Percentiles rank a stretch among this genome's conserved stretches.
These are phyloP conservation scores for Saimiri boliviensis DNA, from an alignment of 2,113 vertebrate genomes.

Conservation along the genomic window DNA sequence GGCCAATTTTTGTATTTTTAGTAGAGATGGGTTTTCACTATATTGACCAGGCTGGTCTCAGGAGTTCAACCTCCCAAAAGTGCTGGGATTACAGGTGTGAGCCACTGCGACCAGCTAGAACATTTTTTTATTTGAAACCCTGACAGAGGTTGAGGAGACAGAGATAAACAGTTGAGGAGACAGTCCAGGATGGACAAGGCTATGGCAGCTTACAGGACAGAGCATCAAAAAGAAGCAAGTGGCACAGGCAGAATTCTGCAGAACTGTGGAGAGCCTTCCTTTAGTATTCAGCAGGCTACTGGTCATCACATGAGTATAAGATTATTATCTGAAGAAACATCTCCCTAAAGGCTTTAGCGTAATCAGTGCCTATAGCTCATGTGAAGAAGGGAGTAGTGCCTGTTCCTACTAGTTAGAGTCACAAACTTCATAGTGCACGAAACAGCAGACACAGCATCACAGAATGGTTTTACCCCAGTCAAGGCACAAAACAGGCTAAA, in stretches of 20 bases:
- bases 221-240: not conserved
- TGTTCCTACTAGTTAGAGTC: not conserved
- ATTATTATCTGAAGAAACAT: not conserved
- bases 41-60: too few species aligned
- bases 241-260: too few species aligned
- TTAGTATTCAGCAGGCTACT: not conserved
- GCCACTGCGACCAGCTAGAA: too few species aligned
- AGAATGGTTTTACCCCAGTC: not conserved
- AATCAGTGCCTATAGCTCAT: not conserved
- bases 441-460: not conserved
- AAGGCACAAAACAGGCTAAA: too few species aligned
- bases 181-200: not conserved
- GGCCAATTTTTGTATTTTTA: too few species aligned
- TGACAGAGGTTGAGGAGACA: not conserved
- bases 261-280: not conserved
- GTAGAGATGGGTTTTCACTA: too few species aligned
- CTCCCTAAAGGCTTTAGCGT: not conserved
- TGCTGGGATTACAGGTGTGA: too few species aligned
- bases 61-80: too few species aligned
- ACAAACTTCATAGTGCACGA: not conserved
- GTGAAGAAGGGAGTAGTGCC: too few species aligned
- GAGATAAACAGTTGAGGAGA: not conserved
- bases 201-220: not conserved
- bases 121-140: too few species aligned
- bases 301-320: not conserved